Base-by-base conservation (phyloP, 2,113 vertebrate species). In the Alethe castanea region DNA sequence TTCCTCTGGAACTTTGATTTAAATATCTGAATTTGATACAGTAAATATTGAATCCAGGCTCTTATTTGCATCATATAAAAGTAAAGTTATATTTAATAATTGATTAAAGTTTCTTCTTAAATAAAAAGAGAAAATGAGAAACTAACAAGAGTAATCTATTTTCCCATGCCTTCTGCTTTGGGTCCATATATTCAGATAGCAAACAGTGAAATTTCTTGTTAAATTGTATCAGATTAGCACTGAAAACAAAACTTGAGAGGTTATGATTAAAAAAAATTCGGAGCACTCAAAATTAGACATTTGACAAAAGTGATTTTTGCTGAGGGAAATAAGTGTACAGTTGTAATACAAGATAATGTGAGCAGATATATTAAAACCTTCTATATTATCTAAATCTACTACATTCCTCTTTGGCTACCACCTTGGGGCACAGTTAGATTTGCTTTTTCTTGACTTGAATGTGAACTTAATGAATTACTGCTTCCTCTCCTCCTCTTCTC, bases 11-110 rank as follows among this genome's bases (percentile, higher is more conserved):
- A 95, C 70, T 94, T 92, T 48, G 33, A 81, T 73, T 94, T 81
- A 69, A 94, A 92, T 81, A 53, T 86, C 61, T 74, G 73, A 71
- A 81, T 92, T 59, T 79, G 47, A 92, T 96, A 83, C 17, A 92
- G 36, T 82, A 66, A 89, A 89, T 90, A 81, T 76, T 88, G 88
- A 92, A 93, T 94, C 71, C 48, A 48, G 53, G 28, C 31, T 61
- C 12, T 56, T 23, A 33, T 90, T 93, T 80, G 26, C 11, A 0
- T 86, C 65, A 76, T 47, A 90, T 11, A 65, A 57, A 85, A 73
- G 42, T 54, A 14, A 73, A 52, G 25, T 8, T 48, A 42, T 83
- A 94, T 94, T 86, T 83, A 86, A 94, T 56, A 4, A 80, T 12
- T 45, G 15, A 35, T 38, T n/a, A 47, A 67, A 70, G 24, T 77